Percentiles rank a stretch among this genome's conserved stretches.
Conservation (phyloP, 2,888 invertebrate genomes). For the Spialia ferax region DNA sequence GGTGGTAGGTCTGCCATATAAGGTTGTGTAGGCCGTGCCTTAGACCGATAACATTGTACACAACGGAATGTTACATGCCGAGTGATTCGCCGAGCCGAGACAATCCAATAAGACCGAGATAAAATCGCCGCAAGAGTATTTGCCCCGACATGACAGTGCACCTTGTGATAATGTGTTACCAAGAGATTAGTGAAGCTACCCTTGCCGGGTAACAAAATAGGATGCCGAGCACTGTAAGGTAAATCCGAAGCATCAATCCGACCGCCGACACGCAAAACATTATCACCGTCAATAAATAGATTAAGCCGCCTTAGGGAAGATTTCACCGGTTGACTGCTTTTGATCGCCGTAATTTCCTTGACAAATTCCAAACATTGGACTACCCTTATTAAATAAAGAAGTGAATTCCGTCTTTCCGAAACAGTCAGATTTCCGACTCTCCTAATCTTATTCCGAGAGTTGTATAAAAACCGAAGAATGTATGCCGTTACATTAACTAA, state of each 20-base stretch:
- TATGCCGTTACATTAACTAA: no score
- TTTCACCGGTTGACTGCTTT: no score
- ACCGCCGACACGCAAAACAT: no score
- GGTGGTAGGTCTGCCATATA: slow-evolving; percentile 37
- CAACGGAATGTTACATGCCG: no score
- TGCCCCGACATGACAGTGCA: not conserved
- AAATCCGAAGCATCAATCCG: no score
- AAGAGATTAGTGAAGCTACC: not conserved
- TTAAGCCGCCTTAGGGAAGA: no score
- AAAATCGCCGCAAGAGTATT: not conserved
- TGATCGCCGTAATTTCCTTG: no score
- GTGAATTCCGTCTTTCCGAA: not conserved
- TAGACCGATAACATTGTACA: no score
- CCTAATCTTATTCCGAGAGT: not conserved
- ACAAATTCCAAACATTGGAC: no score
- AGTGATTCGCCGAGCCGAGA: not conserved
- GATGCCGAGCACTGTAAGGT: not conserved
- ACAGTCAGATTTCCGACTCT: not conserved
- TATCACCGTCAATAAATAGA: no score
- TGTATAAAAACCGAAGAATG: not conserved
- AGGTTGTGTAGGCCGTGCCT: not conserved
- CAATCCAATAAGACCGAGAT: slow-evolving; percentile 1
- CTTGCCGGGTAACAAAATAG: not conserved
- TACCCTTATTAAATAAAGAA: not conserved
- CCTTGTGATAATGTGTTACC: not conserved